Conservation (phyloP, 2,113 vertebrate species). For the Phrynosoma blainvillii region DNA sequence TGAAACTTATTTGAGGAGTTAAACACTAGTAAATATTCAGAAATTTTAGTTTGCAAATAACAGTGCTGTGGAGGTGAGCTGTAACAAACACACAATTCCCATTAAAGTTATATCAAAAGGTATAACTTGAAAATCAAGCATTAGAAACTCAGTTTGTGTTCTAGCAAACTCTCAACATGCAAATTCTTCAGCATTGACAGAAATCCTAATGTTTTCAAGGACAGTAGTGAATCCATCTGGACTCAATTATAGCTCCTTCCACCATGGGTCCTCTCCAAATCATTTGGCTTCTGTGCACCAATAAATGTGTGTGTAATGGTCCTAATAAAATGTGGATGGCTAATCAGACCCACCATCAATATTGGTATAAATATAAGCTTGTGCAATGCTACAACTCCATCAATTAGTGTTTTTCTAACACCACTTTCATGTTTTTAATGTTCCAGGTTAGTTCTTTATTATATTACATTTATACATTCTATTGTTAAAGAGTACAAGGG, state of each 20-base stretch:
- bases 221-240: neutral
- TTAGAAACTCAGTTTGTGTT: slow-evolving; percentile 1
- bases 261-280: slow-evolving; percentile 20
- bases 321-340: slow-evolving; percentile 9
- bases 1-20: neutral
- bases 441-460: slow-evolving; percentile 23
- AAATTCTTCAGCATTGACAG: neutral
- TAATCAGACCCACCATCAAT: slow-evolving; percentile 29
- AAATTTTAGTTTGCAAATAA: neutral
- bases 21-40: too few species aligned
- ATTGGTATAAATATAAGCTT: slow-evolving; percentile 26
- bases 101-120: neutral
- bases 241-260: slow-evolving; percentile 21
- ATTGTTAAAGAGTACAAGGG: neutral
- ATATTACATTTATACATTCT: neutral
- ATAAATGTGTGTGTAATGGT: slow-evolving; percentile 11
- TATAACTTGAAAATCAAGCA: neutral
- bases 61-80: neutral
- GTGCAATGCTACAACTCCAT: neutral
- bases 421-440: neutral
- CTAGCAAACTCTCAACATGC: neutral
- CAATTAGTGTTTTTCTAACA: slow-evolving; percentile 31
- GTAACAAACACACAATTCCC: neutral
- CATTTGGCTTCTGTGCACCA: slow-evolving; percentile 12
- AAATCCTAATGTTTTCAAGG: slow-evolving; percentile 11